Base-by-base conservation (phyloP, 2,888 invertebrate genomes). In the Hofmannophila pseudospretella region DNA sequence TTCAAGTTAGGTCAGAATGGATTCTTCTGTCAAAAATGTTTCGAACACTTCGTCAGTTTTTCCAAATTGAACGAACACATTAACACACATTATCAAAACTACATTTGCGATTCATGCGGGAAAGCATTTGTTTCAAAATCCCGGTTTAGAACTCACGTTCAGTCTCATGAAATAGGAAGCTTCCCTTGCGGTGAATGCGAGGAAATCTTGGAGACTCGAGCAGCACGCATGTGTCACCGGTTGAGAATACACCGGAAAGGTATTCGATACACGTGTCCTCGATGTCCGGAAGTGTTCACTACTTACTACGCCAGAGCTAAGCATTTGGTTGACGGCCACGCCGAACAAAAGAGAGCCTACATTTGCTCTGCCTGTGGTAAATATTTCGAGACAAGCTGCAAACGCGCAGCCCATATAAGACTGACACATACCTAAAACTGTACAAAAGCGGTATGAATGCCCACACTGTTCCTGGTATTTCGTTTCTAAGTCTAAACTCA, bases 81-180 rank as follows among this genome's bases (percentile, higher is more conserved):
- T 70, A 86, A 85, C 31, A 63, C 55, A 0, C 86, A 86, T 46
- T 85, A 73, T 44, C 72, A 74, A 35, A 85, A 86, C 42, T 74
- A 85, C 28, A 51, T 86, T 32, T 86, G 86, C 28, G 81, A 84
- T 35, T 54, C 67, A 1, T 86, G 86, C 28, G 86, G 86, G 0
- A 86, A 85, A 41, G 71, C 73, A 0, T 86, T 85, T 37, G 62
- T 72, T 1, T 82, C 86, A 0, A 80, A 70, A 44, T 70, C 84
- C 1, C 51, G 85, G 10, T 81, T 82, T 41, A 58, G 84, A 7
- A 71, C 70, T 28, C 86, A 86, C 38, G 63, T 75, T 0, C 82
- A 85, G 42, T 71, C 70, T 0, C 79, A 82, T 16, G 80, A 79
- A 42, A 58, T 59, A 1, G 81, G 80, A 0, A 67, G 45, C 16